Base-by-base conservation (phyloP, 2,113 vertebrate genomes). In the Hemibates koningsi region DNA sequence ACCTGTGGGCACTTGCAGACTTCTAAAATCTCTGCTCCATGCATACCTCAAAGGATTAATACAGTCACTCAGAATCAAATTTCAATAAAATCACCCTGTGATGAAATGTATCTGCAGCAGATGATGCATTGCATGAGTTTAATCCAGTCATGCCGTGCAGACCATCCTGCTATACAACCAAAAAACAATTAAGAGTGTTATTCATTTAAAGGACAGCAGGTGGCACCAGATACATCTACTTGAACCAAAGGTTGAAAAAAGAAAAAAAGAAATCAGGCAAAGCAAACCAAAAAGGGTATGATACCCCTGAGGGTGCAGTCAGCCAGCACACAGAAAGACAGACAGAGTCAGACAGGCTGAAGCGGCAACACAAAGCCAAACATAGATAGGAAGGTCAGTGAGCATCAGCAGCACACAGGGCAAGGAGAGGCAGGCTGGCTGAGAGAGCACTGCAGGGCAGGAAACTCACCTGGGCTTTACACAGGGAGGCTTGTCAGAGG, bases 391-490 rank as follows among this genome's bases (percentile, higher is more conserved):
- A 88, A 89, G 84, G 84, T 90, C 84, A 93, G 89, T 87, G 88
- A 91, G 79, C 85, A 89, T 83, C 80, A 87, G 88, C 90, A 91
- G 93, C 91, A 94, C 91, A 93, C 76, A 94, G 85, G 66, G 88
- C 84, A 88, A 82, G 81, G 83, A 88, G 81, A 92, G 83, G 89
- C 91, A 90, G 87, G 88, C 90, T 90, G 89, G 79, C 91, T 90
- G 89, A 90, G 27, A 90, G 80, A 88, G 93, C 61, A 87, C 91
- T 90, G 84, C 90, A 86, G 89, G 84, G 88, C 45, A 78, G 73
- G 86, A 91, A 86, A 97, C 96, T 97, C 96, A 97, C 97, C 97
- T 97, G 95, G 93, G 89, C 91, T 84, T 92, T 90, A 94, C 90
- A 94, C 48, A 94, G 92, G 89, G 92, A 94, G 90, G 90, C 95